Percentiles rank a stretch among this genome's conserved stretches.
Conservation (phyloP, 2,888 invertebrate genomes). For the Melipona bicolor region DNA sequence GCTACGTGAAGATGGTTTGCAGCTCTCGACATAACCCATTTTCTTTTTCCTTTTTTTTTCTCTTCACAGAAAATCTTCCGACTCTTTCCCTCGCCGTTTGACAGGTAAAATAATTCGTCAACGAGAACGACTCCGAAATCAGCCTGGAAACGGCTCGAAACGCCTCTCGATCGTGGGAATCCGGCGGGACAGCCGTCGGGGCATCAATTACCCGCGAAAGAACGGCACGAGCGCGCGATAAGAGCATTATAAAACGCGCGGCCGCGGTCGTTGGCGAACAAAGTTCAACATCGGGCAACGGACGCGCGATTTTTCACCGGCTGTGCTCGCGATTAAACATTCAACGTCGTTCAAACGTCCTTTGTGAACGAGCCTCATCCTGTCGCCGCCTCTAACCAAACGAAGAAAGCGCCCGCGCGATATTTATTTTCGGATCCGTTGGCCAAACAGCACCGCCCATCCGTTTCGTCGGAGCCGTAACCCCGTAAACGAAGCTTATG, state of each 20-base stretch:
- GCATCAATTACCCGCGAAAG: not conserved
- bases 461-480: conserved; percentile 26
- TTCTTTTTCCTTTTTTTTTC: too few relatives aligned
- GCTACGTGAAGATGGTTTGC: not conserved
- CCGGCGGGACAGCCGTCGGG: not conserved
- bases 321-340: conserved; percentile 19
- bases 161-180: not conserved
- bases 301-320: conserved; percentile 4
- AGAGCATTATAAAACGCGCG: not conserved
- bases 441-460: conserved; percentile 42
- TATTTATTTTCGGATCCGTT: conserved; percentile 46
- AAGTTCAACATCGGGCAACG: not conserved
- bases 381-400: not conserved
- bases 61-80: not conserved
- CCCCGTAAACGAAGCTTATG: conserved; percentile 61
- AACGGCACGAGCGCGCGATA: not conserved
- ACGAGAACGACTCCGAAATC: not conserved
- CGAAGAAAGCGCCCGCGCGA: conserved; percentile 21
- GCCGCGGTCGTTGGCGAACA: not conserved
- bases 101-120: not conserved
- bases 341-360: conserved; percentile 6
- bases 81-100: not conserved
- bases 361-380: not conserved
- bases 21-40: too few relatives aligned
- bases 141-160: not conserved